Conservation (phyloP, 2,113 vertebrate genomes). For the Eidolon helvum region DNA sequence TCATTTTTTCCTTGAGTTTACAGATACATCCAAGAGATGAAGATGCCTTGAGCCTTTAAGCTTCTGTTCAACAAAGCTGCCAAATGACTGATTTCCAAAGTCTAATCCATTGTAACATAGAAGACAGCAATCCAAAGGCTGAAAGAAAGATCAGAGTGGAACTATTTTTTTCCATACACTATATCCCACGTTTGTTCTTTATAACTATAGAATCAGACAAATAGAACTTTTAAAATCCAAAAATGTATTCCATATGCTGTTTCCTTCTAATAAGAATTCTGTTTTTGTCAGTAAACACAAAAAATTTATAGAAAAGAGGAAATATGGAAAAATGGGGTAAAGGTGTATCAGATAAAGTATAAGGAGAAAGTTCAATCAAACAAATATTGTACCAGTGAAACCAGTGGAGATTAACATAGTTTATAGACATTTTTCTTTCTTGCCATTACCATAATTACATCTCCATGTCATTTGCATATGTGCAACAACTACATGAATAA, state of each 20-base stretch:
- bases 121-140: not conserved
- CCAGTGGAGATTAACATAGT: conserved; percentile 44
- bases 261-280: not conserved
- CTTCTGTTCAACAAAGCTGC: conserved; percentile 9
- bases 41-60: not conserved
- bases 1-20: conserved; percentile 33
- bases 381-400: conserved; percentile 45
- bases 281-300: conserved; percentile 11
- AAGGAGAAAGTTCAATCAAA: not conserved
- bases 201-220: not conserved
- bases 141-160: not conserved
- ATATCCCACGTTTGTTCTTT: not conserved
- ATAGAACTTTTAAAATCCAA: not conserved
- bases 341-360: not conserved
- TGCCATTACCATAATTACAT: conserved; percentile 77
- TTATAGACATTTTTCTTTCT: conserved; percentile 42
- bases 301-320: conserved; percentile 27
- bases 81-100: not conserved
- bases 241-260: not conserved
- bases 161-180: not conserved
- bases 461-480: conserved; percentile 79
- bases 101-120: not conserved
- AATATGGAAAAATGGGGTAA: conserved; percentile 44
- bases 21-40: not conserved
- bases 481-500: conserved; percentile 67